These are phyloP conservation scores for Lutjanus argentimaculatus DNA, from an alignment of 2,797 vertebrate species.

Conservation along the genomic window DNA sequence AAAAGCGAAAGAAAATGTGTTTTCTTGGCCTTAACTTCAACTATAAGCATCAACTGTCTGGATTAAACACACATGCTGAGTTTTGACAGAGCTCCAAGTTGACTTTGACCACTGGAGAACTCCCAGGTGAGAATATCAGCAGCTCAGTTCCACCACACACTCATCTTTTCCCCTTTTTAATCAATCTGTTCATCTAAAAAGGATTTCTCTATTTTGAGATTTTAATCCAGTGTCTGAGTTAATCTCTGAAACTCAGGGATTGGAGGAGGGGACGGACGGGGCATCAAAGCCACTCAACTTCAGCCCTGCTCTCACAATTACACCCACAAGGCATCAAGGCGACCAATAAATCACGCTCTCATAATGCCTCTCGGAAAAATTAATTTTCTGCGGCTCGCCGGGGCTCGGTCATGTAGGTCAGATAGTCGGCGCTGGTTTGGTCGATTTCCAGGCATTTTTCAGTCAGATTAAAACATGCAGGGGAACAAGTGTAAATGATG, in stretches of 20 bases:
- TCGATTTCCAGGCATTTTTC: slow-evolving; percentile 63
- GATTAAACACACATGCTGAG: neutral
- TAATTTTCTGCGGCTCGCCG: slow-evolving; percentile 73
- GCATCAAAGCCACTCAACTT: slow-evolving; percentile 80
- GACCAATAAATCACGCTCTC: slow-evolving; percentile 75
- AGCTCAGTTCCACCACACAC: slow-evolving; percentile 54
- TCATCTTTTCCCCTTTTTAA: slow-evolving; percentile 77
- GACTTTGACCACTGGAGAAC: slow-evolving; percentile 27
- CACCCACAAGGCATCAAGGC: slow-evolving; percentile 71
- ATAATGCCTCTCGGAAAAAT: slow-evolving; percentile 85
- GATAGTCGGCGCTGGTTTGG: slow-evolving; percentile 49
- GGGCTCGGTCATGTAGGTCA: slow-evolving; percentile 80
- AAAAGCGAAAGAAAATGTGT: neutral
- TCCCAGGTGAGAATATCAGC: slow-evolving; percentile 67
- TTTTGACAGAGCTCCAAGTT: slow-evolving; percentile 15
- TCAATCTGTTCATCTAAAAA: slow-evolving; percentile 84
- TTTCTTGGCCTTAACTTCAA: neutral
- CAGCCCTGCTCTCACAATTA: slow-evolving; percentile 75
- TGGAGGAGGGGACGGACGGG: slow-evolving; percentile 71
- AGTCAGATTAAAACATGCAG: slow-evolving; percentile 49
- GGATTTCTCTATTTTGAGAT: slow-evolving; percentile 87
- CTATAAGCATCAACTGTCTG: too few relatives aligned
- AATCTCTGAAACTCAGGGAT: slow-evolving; percentile 84
- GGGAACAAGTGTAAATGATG: slow-evolving; percentile 40
- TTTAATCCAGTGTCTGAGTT: slow-evolving; percentile 86